phyloP scores from a whole-genome alignment of 2,797 vertebrate species.

The Amphiprion clarkii region DNA sequence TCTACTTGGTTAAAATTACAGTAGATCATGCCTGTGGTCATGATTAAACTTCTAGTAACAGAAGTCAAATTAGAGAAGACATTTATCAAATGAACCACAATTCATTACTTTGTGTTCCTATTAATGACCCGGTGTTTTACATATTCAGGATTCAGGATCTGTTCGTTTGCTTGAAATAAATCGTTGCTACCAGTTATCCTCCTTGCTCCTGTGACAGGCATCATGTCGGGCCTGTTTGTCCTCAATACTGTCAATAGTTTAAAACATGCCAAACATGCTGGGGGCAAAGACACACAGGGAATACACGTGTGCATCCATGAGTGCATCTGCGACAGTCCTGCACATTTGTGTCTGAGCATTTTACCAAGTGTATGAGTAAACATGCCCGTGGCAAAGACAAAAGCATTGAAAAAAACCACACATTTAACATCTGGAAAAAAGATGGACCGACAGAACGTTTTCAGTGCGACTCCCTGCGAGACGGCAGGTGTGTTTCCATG shows the following conservation, averaged over 20 bases:
- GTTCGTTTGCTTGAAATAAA: not conserved
- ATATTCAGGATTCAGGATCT: constrained; percentile 1
- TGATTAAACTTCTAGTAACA: not conserved
- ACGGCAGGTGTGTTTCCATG: constrained; percentile 39
- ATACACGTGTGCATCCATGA: constrained; percentile 36
- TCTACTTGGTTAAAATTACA: not conserved
- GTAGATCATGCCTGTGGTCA: no score
- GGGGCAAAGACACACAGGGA: constrained; percentile 55
- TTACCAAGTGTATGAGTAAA: constrained; percentile 55
- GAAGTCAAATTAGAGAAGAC: not conserved
- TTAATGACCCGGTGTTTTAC: not conserved
- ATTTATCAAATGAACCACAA: not conserved
- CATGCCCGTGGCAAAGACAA: constrained; percentile 66
- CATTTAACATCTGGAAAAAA: constrained; percentile 52
- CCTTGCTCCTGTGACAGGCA: constrained; percentile 14
- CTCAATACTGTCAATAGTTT: constrained; percentile 36
- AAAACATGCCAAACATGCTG: constrained; percentile 49
- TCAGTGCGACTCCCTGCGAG: constrained; percentile 16
- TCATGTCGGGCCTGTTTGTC: constrained; percentile 41
- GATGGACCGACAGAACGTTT: constrained; percentile 39
- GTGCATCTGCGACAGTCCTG: constrained; percentile 24
- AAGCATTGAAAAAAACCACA: constrained; percentile 47
- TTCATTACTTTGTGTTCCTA: not conserved
- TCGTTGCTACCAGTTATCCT: not conserved
- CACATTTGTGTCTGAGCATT: constrained; percentile 43